Evolutionary conservation across 2,888 invertebrate genomes (phyloP).

Genomic region (Sympetrum striolatum): DNA sequence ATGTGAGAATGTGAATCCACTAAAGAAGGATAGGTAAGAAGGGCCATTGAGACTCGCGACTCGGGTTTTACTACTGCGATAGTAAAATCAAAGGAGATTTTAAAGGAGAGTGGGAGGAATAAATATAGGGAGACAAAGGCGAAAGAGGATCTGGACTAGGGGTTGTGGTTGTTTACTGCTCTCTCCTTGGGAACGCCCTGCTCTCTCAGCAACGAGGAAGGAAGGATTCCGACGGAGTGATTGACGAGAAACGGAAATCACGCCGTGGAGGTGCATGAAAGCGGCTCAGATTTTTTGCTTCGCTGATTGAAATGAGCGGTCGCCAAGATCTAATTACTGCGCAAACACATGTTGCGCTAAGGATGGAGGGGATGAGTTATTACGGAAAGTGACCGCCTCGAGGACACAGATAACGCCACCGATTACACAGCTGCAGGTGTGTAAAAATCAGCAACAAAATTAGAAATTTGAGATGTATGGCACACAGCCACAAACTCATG

Average conservation of each 20-base stretch:
- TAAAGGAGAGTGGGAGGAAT: background rate
- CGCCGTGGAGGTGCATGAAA: background rate
- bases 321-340: background rate
- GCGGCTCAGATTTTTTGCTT: background rate
- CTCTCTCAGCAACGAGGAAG: background rate
- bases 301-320: background rate
- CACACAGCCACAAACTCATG: too few species aligned
- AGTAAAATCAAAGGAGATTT: background rate
- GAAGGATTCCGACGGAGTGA: background rate
- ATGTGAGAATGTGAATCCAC: background rate
- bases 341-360: background rate
- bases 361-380: background rate
- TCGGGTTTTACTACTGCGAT: too few species aligned
- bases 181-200: background rate
- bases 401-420: too few species aligned
- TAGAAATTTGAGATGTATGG: too few species aligned
- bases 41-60: too few species aligned
- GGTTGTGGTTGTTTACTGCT: background rate
- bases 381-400: too few species aligned
- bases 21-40: too few species aligned
- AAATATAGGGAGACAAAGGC: background rate
- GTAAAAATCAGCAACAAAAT: too few species aligned
- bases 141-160: background rate
- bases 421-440: too few species aligned
- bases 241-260: background rate